Percentiles rank a stretch among this genome's conserved stretches.
phyloP scores from a whole-genome alignment of 2,113 vertebrate genomes.

The Chaetodon auriga region DNA sequence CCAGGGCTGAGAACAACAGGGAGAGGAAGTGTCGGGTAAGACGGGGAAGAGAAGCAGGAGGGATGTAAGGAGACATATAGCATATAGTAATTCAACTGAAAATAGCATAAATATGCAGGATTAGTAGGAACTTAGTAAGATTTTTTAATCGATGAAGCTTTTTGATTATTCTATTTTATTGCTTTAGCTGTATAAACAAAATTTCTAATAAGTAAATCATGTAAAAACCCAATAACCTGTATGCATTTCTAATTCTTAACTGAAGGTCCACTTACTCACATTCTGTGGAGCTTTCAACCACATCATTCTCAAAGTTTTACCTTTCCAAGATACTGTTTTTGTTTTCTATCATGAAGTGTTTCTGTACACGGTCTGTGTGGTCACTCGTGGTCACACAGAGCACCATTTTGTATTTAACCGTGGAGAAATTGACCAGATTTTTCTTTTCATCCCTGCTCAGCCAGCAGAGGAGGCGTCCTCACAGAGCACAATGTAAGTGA shows the following conservation, averaged over 20 bases:
- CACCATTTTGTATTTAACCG: background rate
- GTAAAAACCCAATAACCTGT: background rate
- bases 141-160: too few species aligned
- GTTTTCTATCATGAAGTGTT: background rate
- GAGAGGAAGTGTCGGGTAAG: conserved; percentile 18
- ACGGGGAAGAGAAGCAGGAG: conserved; percentile 1
- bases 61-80: background rate
- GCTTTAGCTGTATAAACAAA: background rate
- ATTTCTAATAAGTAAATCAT: too few species aligned
- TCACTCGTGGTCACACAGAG: background rate
- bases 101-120: background rate
- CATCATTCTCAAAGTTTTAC: background rate
- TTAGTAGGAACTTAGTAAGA: too few species aligned
- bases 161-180: background rate
- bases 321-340: background rate
- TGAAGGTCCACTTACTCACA: background rate
- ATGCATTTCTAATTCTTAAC: background rate
- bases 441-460: background rate
- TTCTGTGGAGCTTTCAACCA: background rate
- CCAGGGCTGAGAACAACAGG: conserved; percentile 26
- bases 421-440: background rate
- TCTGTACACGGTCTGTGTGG: background rate
- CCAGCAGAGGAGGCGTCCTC: background rate
- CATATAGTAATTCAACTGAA: background rate
- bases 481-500: background rate